Percentiles rank a stretch among this genome's conserved stretches.
Evolutionary conservation across 35 echinoderm and acorn worm genomes (phyloP).

Genomic region (Anneissia japonica): DNA sequence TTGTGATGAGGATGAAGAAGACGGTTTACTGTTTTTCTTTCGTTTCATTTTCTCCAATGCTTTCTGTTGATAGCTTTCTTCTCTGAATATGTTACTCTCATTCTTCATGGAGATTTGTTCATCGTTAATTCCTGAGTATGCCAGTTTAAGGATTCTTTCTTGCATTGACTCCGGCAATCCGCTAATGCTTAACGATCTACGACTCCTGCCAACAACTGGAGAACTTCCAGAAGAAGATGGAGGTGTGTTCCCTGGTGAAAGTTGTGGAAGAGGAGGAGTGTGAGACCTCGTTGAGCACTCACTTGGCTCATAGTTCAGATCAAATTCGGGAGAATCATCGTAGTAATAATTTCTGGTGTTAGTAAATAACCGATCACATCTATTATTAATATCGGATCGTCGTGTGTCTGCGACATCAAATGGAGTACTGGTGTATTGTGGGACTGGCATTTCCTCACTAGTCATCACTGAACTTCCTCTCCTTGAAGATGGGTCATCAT

Average conservation of each 20-base stretch:
- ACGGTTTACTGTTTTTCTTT: not conserved
- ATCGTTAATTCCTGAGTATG: not conserved
- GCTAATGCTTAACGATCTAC: constrained; percentile 7
- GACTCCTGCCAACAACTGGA: constrained; percentile 23
- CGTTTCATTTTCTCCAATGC: not conserved
- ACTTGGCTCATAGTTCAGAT: constrained; percentile 44
- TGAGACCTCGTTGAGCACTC: constrained; percentile 66
- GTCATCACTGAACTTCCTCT: not conserved
- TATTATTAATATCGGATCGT: not conserved
- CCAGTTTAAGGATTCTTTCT: not conserved
- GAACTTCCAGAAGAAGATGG: constrained; percentile 46
- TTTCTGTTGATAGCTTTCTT: too few species aligned
- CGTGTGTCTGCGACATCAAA: not conserved
- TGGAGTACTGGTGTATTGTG: not conserved
- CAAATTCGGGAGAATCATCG: constrained; percentile 33
- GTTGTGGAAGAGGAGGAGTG: constrained; percentile 67
- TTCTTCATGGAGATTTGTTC: not conserved
- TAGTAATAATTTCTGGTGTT: not conserved
- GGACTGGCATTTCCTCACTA: not conserved
- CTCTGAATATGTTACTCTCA: too few species aligned
- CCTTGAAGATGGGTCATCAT: not conserved
- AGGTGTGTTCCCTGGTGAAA: constrained; percentile 70
- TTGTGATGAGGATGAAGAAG: not conserved
- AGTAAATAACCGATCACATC: not conserved
- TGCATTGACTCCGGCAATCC: not conserved